Percentiles rank a stretch among this genome's conserved stretches.
Evolutionary conservation across 2,797 vertebrate genomes (phyloP).

Genomic region (Macrochelys suwanniensis): DNA sequence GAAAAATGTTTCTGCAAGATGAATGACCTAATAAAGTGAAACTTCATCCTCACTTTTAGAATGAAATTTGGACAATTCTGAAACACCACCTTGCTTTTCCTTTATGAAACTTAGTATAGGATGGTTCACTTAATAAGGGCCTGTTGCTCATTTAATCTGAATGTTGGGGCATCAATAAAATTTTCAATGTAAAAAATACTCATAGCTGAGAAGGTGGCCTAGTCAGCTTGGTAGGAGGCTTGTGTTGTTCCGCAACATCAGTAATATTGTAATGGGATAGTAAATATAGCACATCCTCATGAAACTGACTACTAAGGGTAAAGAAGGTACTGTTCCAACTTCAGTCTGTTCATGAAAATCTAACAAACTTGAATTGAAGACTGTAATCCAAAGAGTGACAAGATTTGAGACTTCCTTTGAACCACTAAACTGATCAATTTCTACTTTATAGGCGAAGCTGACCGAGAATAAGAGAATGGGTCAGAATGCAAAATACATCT

Average conservation of each 20-base stretch:
- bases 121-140: background rate
- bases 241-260: background rate
- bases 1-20: background rate
- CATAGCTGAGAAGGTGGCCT: background rate
- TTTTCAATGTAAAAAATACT: background rate
- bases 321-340: background rate
- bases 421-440: conserved; percentile 57
- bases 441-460: conserved; percentile 49
- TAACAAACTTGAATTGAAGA: background rate
- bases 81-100: background rate
- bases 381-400: background rate
- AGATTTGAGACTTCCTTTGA: conserved; percentile 39
- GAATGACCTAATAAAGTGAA: background rate
- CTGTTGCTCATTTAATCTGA: background rate
- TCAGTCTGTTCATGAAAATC: background rate
- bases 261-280: background rate
- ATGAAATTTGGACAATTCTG: background rate
- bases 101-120: background rate
- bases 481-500: conserved; percentile 30
- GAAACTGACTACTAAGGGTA: background rate
- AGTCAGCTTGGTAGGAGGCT: background rate
- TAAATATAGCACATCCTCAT: background rate
- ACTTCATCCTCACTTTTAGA: background rate
- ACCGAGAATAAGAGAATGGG: conserved; percentile 37
- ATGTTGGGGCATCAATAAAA: background rate